Evolutionary conservation across 1,140 invertebrate genomes (phyloP).

Genomic region (Ectropis grisescens): DNA sequence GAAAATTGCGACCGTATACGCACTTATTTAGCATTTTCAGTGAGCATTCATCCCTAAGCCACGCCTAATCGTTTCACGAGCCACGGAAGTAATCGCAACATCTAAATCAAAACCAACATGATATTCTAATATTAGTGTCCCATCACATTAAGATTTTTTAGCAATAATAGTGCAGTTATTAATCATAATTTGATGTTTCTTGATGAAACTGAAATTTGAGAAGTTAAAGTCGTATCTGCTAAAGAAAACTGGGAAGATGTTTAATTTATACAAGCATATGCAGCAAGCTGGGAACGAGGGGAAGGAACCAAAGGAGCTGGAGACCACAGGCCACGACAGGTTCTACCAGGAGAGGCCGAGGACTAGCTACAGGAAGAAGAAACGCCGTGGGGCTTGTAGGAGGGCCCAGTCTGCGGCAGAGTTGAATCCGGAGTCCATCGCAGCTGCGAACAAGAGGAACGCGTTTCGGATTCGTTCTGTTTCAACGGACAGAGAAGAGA

Average conservation of each 20-base stretch:
- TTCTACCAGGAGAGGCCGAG: conserved; percentile 78
- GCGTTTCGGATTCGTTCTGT: conserved; percentile 72
- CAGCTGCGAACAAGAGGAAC: conserved; percentile 73
- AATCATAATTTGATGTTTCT: no score
- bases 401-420: conserved; percentile 82
- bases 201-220: conserved; percentile 22
- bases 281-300: conserved; percentile 74
- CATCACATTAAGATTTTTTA: no score
- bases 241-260: conserved; percentile 70
- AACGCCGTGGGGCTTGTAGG: conserved; percentile 68
- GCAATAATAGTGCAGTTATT: no score
- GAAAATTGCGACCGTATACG: conserved; percentile 2
- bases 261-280: conserved; percentile 82
- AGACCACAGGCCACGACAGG: conserved; percentile 81
- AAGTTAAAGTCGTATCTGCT: conserved; percentile 16
- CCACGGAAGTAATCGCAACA: no score
- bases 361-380: conserved; percentile 70
- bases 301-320: conserved; percentile 71
- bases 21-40: conserved; percentile 3
- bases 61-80: no score
- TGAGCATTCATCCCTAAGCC: no score
- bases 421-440: conserved; percentile 75
- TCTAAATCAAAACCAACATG: no score
- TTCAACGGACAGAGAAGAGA: conserved; percentile 64
- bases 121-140: no score